Base-by-base conservation (phyloP, 2,113 vertebrate genomes). In the Entomyzon cyanotis region DNA sequence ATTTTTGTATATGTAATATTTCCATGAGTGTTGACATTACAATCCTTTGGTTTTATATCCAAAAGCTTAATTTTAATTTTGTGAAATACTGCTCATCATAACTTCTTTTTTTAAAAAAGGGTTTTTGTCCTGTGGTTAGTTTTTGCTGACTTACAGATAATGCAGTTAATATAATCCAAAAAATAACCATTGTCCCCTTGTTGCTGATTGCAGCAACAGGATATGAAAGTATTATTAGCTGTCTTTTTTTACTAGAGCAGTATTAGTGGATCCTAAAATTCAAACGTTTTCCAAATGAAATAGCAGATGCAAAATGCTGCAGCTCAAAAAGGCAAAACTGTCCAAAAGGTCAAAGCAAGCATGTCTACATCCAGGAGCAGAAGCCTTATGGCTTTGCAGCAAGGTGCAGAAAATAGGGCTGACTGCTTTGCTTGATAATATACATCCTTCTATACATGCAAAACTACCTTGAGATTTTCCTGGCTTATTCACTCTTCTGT, bases 381-480 rank as follows among this genome's bases (percentile, higher is more conserved):
- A 80, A 91, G 33, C 9, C 25, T 62, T 23, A 18, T 49, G 37
- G 17, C 49, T 88, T 85, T 65, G 41, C 27, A 74, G 39, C 27
- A 58, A 65, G 18, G 21, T 62, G 27, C 33, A 58, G 30, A 60
- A 80, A 42, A 63, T 18, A 49, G 41, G 6, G 33, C 49, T 60
- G 33, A 27, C n/a, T 86, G 49, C 9, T 78, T 90, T 88, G 10
- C 13, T 37, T 83, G 53, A 64, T 52, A 55, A 50, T 44, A 23
- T 14, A 31, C 0, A 0, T 58, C 28, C 5, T 49, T 73, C 13
- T 46, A 10, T 39, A 7, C 11, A 10, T 67, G 33, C 23, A 46
- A 60, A 52, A 59, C 12, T 12, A 59, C 59, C 12, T 15, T 58
- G 10, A 46, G 14, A 15, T 58, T 93, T 83, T 83, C 10, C 33